Conservation (phyloP, 2,888 invertebrate species). For the Acheta domesticus region DNA sequence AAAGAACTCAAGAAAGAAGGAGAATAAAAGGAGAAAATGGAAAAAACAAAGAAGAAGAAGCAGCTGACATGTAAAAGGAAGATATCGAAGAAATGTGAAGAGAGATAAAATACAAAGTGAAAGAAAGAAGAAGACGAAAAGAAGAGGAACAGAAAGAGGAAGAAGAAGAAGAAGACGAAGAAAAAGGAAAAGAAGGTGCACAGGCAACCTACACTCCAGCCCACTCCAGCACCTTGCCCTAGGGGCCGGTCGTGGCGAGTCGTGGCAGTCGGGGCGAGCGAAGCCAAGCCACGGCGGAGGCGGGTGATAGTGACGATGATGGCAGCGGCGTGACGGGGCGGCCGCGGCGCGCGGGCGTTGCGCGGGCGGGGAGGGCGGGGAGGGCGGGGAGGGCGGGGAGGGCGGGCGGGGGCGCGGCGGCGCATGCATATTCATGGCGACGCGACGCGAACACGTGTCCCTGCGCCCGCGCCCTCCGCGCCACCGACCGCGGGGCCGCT, state of each 20-base stretch:
- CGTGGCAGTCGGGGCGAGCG: no score
- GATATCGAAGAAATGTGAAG: not conserved
- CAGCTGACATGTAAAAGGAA: not conserved
- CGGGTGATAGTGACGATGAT: no score
- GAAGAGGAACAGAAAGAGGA: not conserved
- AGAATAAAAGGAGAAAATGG: not conserved
- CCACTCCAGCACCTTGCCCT: no score
- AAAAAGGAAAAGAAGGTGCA: no score
- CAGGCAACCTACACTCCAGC: no score
- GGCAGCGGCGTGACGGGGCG: no score
- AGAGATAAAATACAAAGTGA: not conserved
- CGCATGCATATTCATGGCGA: slow-evolving; percentile 9
- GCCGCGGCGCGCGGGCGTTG: no score
- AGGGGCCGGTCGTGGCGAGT: no score
- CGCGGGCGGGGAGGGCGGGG: not conserved
- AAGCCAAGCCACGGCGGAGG: no score
- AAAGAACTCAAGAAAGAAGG: not conserved
- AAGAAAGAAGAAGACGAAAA: no score
- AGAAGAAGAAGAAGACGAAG: not conserved
- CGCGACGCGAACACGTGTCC: not conserved
- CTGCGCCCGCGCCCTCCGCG: no score
- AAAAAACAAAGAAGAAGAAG: not conserved
- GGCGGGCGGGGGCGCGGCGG: not conserved
- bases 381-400: not conserved
- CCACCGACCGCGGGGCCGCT: not conserved